Conservation (phyloP, 2,113 vertebrate species). For the Seriola quinqueradiata region DNA sequence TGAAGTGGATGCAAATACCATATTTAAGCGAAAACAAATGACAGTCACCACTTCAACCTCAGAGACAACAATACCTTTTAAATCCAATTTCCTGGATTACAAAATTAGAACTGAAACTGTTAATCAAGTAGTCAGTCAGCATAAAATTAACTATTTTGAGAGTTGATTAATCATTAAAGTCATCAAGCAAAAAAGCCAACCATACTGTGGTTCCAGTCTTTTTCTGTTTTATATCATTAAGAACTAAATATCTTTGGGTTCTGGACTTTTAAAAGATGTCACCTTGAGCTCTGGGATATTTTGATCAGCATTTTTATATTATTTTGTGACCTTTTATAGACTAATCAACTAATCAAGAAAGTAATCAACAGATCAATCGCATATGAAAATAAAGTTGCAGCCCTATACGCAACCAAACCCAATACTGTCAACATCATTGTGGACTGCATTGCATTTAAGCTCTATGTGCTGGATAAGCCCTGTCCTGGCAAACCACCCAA, state of each 20-base stretch:
- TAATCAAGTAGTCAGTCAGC: neutral
- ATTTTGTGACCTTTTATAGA: too few relatives aligned
- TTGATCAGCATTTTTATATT: too few relatives aligned
- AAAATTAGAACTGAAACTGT: neutral
- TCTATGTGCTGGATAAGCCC: neutral
- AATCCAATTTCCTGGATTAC: neutral
- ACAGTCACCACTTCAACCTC: neutral
- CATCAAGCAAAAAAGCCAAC: neutral
- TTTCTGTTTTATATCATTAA: neutral
- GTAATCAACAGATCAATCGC: too few relatives aligned
- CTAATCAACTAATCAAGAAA: too few relatives aligned
- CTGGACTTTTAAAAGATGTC: neutral
- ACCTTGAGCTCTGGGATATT: too few relatives aligned
- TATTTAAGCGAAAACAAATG: neutral
- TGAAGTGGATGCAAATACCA: neutral
- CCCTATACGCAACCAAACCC: neutral
- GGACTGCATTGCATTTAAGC: neutral
- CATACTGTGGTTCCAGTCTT: neutral
- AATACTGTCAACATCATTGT: neutral
- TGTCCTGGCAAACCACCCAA: neutral
- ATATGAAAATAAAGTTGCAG: neutral
- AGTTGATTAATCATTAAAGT: neutral
- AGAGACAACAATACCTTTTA: neutral
- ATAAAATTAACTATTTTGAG: neutral
- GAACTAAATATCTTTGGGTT: neutral